Conservation (phyloP, 1,140 invertebrate genomes). For the Glomeris maerens region DNA sequence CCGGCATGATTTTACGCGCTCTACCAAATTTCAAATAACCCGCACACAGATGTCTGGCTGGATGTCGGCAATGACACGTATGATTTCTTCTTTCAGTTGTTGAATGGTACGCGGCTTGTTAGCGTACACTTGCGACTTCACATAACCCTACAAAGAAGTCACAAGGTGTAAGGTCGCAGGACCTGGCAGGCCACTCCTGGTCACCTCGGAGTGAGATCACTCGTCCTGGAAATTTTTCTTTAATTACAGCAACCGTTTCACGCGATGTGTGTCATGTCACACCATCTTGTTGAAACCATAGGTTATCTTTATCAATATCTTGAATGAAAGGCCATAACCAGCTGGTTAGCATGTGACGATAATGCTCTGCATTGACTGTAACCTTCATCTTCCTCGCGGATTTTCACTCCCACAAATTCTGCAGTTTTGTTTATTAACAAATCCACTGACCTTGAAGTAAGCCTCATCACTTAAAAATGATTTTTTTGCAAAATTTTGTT, state of each 20-base stretch:
- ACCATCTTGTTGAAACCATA: conserved; percentile 32
- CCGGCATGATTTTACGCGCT: no score
- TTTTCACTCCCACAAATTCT: conserved; percentile 23
- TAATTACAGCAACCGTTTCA: conserved; percentile 22
- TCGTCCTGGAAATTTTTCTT: conserved; percentile 24
- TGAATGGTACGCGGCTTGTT: no score
- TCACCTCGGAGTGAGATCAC: conserved; percentile 20
- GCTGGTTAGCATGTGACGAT: background rate
- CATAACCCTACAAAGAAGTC: conserved; percentile 32
- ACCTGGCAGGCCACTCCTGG: conserved; percentile 30
- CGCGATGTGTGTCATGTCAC: conserved; percentile 25
- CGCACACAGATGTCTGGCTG: no score
- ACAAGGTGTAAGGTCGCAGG: conserved; percentile 28
- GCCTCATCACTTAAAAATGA: conserved; percentile 20
- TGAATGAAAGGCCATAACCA: background rate
- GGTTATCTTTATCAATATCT: no score
- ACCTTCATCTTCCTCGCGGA: conserved; percentile 23
- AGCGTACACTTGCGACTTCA: no score
- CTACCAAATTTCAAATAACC: no score
- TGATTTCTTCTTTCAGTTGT: no score
- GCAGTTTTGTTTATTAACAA: conserved; percentile 23
- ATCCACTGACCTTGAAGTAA: conserved; percentile 21
- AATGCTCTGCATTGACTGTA: no score
- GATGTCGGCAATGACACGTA: no score
- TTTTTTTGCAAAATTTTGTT: conserved; percentile 3